Conservation (phyloP, 2,797 vertebrate genomes). For the Falco rusticolus region DNA sequence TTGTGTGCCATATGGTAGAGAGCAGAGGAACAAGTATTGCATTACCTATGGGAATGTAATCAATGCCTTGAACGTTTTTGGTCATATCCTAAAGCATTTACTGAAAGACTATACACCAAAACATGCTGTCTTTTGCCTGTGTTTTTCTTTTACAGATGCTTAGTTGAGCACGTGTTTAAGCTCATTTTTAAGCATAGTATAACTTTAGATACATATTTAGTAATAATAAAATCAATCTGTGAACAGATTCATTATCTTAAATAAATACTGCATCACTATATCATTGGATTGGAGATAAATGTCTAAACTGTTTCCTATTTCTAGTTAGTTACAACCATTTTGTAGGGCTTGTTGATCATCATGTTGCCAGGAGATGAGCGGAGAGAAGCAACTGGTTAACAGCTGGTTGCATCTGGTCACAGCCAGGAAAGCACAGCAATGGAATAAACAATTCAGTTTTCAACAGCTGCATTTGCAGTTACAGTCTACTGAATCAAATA, state of each 20-base stretch:
- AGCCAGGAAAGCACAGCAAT: constrained; percentile 34
- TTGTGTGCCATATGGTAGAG: background rate
- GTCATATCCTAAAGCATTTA: background rate
- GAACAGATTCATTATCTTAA: background rate
- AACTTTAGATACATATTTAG: background rate
- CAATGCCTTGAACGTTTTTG: background rate
- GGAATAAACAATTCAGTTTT: constrained; percentile 50
- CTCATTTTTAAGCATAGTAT: background rate
- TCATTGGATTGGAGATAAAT: background rate
- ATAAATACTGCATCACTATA: background rate
- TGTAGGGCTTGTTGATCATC: constrained; percentile 3
- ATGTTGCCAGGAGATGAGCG: constrained; percentile 25
- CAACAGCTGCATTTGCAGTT: constrained; percentile 64
- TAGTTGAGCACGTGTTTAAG: background rate
- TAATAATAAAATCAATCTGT: background rate
- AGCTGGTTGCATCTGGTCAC: constrained; percentile 77
- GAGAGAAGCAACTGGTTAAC: constrained; percentile 67
- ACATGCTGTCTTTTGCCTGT: background rate
- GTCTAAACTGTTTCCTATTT: constrained; percentile 21
- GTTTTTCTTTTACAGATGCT: constrained; percentile 13
- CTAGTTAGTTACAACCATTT: background rate
- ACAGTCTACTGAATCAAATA: constrained; percentile 42
- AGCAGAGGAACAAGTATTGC: background rate
- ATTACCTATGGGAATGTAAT: background rate
- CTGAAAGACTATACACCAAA: background rate